Base-by-base conservation (phyloP, 1,140 invertebrate species). In the Scaptomyza hsui region DNA sequence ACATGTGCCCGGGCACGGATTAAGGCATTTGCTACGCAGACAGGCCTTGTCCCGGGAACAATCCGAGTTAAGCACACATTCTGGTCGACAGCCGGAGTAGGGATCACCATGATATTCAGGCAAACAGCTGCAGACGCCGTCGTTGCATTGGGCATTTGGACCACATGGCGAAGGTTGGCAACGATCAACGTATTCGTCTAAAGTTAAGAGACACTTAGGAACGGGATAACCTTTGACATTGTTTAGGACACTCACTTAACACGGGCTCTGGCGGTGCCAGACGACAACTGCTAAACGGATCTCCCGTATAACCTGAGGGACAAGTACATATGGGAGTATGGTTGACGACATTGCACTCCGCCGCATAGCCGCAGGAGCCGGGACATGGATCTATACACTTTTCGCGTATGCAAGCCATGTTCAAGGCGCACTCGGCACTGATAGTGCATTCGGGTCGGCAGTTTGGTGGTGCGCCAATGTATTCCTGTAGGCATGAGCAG, bases 361-460 rank as follows among this genome's bases (percentile, higher is more conserved):
- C 96, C 41, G 94, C 94, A 70, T 94, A 94, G 13, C 96, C 97
- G 89, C 97, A 98, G 4, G 96, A 94, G 10, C 96, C 96, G 0
- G 94, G 92, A 88, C 96, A 98, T 0, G 97, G 96, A 92, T 98
- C 95, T 1, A 95, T 94, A 90, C 97, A 97, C 81, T 96, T 96
- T 79, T 97, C 94, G 75, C 95, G 95, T 12, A 97, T 93, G 78
- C 97, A 97, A 18, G 96, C 95, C 85, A 94, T 94, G 41, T 95
- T 95, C 39, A 94, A 93, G 4, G 95, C 91, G 91, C 97, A 98
- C 92, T 98, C 96, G 0, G 95, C 94, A 80, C 95, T 96, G 9
- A 96, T 95, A 19, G 96, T 92, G 91, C 96, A 97, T 91, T 97
- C 96, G n/a, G 96, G 96, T 90, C 95, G 93, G 75, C 96, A 97